phyloP scores from a whole-genome alignment of 2,888 invertebrate genomes.

The Leptinotarsa juncta region DNA sequence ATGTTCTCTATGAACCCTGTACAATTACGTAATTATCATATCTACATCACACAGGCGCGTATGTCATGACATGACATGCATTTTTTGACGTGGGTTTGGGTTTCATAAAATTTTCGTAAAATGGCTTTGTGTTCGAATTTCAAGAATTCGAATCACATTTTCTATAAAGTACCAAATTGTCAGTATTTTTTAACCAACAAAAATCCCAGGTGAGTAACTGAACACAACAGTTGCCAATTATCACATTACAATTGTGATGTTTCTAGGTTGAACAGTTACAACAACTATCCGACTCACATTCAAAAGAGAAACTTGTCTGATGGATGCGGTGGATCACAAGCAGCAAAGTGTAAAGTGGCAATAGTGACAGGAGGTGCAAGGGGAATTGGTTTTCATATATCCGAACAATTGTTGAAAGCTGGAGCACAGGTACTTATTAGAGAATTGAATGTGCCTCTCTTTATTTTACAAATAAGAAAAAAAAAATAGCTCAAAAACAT shows the following conservation, averaged over 20 bases:
- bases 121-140: conserved; percentile 26
- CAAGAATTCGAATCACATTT: conserved; percentile 1
- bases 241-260: neutral
- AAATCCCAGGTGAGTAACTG: conserved; percentile 10
- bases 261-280: conserved; percentile 13
- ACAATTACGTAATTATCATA: neutral
- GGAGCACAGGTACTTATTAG: conserved; percentile 72
- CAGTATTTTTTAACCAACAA: conserved; percentile 1
- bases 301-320: conserved; percentile 9
- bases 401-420: conserved; percentile 74
- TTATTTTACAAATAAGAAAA: too few species aligned
- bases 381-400: conserved; percentile 75
- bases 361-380: conserved; percentile 77
- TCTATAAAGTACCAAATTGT: conserved; percentile 2
- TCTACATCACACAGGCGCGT: too few species aligned
- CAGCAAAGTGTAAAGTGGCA: conserved; percentile 74
- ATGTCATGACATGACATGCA: conserved; percentile 26
- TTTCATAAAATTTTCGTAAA: conserved; percentile 27
- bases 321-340: conserved; percentile 56
- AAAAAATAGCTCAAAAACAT: too few species aligned
- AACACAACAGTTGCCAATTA: neutral
- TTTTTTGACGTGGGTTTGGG: neutral
- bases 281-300: neutral
- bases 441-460: too few species aligned
- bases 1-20: neutral